These are phyloP conservation scores for Euglossa dilemma DNA, from an alignment of 1,140 invertebrate species.

Conservation along the genomic window DNA sequence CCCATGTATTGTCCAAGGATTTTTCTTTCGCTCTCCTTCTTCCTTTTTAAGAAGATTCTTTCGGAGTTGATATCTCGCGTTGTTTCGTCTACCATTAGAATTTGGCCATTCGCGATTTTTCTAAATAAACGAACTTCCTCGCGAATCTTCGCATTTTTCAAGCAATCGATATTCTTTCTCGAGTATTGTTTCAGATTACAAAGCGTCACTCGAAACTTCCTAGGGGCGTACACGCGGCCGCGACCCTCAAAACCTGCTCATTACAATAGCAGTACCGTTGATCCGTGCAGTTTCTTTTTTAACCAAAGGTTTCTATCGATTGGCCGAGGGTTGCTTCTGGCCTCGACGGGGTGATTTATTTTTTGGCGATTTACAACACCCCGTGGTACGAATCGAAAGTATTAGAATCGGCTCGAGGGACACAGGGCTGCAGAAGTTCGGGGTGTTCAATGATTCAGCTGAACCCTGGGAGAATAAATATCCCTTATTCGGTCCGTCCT, in stretches of 20 bases:
- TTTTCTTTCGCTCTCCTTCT: too few species aligned
- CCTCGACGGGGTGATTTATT: constrained; percentile 11
- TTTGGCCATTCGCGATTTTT: not conserved
- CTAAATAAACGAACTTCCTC: not conserved
- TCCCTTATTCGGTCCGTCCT: too few species aligned
- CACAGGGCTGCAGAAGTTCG: not conserved
- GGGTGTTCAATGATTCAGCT: constrained; percentile 31
- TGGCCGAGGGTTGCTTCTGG: constrained; percentile 11
- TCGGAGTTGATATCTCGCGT: too few species aligned
- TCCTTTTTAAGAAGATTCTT: not conserved
- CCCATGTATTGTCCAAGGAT: not conserved
- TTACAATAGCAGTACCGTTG: constrained; percentile 23
- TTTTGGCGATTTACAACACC: constrained; percentile 37
- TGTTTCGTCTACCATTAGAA: too few species aligned
- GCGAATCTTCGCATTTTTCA: not conserved
- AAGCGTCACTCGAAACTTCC: not conserved
- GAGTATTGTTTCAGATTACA: not conserved
- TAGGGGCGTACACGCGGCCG: not conserved
- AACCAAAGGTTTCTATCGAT: constrained; percentile 64
- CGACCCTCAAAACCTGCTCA: constrained; percentile 48
- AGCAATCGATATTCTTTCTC: not conserved
- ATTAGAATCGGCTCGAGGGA: constrained; percentile 44
- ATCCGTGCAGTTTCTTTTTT: constrained; percentile 8
- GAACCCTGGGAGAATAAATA: constrained; percentile 50
- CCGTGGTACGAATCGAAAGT: constrained; percentile 20